Conservation (phyloP, 2,888 invertebrate species). For the Xylota sylvarum region DNA sequence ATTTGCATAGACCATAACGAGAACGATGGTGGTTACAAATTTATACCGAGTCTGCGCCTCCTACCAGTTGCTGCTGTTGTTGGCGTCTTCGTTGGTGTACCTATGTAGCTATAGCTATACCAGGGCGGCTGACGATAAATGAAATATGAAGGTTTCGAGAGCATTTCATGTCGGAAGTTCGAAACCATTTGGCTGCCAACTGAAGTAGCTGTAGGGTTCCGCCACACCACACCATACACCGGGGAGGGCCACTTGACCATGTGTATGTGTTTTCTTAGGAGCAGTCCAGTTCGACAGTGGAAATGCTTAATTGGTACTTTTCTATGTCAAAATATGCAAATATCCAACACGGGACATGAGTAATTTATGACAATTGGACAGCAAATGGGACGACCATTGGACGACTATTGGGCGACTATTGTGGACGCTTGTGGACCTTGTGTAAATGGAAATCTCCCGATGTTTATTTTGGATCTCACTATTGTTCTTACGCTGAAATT, state of each 20-base stretch:
- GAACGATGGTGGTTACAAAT: slow-evolving; percentile 56
- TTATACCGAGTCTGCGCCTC: slow-evolving; percentile 46
- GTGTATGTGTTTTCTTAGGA: slow-evolving; percentile 28
- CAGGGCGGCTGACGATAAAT: slow-evolving; percentile 67
- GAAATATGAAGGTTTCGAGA: slow-evolving; percentile 75
- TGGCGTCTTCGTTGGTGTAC: slow-evolving; percentile 11
- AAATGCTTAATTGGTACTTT: slow-evolving; percentile 74
- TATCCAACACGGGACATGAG: slow-evolving; percentile 46
- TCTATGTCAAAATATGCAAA: slow-evolving; percentile 73
- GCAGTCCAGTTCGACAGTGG: slow-evolving; percentile 18
- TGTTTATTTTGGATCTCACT: slow-evolving; percentile 25
- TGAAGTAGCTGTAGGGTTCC: slow-evolving; percentile 66
- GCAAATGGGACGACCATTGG: slow-evolving; percentile 49
- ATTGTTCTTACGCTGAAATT: not conserved
- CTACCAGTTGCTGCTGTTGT: slow-evolving; percentile 27
- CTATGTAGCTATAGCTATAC: slow-evolving; percentile 6
- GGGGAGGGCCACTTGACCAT: slow-evolving; percentile 55
- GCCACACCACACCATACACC: not conserved
- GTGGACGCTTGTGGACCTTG: slow-evolving; percentile 39
- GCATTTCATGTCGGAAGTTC: slow-evolving; percentile 74
- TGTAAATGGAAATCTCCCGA: slow-evolving; percentile 31
- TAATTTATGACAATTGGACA: slow-evolving; percentile 72
- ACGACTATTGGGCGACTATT: slow-evolving; percentile 50
- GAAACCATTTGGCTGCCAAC: slow-evolving; percentile 51
- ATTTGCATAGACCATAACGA: slow-evolving; percentile 73